Conservation (phyloP, 2,888 invertebrate species). For the Chalcis sispes region DNA sequence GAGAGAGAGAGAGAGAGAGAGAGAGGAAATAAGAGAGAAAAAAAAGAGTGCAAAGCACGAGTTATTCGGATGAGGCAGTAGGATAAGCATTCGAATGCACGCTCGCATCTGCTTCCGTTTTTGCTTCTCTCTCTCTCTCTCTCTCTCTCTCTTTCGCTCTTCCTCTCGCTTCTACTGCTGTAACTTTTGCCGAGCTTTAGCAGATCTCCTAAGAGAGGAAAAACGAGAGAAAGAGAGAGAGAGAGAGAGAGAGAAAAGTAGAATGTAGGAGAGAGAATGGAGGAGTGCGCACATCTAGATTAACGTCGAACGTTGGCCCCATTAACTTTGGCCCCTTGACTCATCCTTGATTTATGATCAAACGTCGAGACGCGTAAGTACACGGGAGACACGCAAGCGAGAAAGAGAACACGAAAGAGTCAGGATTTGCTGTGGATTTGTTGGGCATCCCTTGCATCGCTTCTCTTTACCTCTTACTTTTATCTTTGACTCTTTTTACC, state of each 20-base stretch:
- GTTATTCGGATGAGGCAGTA: no score
- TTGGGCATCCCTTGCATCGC: no score
- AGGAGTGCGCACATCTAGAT: slow-evolving; percentile 56
- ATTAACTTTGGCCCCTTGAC: slow-evolving; percentile 60
- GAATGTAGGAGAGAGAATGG: no score
- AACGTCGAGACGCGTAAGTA: slow-evolving; percentile 55
- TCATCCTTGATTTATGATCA: slow-evolving; percentile 66
- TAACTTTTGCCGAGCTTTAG: slow-evolving; percentile 1
- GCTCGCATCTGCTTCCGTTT: neutral
- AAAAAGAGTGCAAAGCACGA: neutral
- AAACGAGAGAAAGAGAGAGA: no score
- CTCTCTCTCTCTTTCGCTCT: no score
- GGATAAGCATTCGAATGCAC: neutral
- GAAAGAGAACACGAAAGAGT: neutral
- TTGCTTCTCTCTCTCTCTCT: no score
- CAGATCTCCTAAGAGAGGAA: no score
- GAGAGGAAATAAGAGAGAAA: neutral
- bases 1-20: neutral
- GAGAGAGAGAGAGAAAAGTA: no score
- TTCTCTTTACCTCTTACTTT: no score
- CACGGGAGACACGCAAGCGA: slow-evolving; percentile 13
- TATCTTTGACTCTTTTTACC: no score
- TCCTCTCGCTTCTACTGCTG: no score
- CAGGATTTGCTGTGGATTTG: no score
- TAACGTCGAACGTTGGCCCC: slow-evolving; percentile 63